phyloP scores from a whole-genome alignment of 2,888 invertebrate species.

The Hipparchia sbordonii region DNA sequence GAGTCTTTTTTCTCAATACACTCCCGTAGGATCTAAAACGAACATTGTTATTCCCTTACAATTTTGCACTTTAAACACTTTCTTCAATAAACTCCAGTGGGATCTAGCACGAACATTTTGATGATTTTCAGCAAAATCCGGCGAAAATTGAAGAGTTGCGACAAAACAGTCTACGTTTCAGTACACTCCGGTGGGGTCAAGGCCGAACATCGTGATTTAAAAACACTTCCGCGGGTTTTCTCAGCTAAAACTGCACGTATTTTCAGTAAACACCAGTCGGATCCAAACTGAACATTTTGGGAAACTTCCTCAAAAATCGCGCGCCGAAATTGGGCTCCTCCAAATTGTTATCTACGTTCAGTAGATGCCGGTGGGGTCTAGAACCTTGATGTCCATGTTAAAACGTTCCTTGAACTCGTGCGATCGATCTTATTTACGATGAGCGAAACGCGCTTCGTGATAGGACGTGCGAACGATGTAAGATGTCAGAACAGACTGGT shows the following conservation, averaged over 20 bases:
- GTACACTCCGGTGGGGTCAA: constrained; percentile 75
- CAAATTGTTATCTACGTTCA: constrained; percentile 49
- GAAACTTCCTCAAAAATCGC: constrained; percentile 25
- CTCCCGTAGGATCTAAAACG: constrained; percentile 74
- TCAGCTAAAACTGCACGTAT: constrained; percentile 20
- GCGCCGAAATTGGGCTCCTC: constrained; percentile 23
- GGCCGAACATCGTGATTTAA: constrained; percentile 46
- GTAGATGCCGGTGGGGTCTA: constrained; percentile 79
- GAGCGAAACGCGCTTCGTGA: constrained; percentile 53
- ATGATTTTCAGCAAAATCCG: constrained; percentile 36
- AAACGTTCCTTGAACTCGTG: constrained; percentile 59
- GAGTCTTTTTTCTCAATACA: constrained; percentile 60
- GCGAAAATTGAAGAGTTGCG: constrained; percentile 30
- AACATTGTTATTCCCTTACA: constrained; percentile 61
- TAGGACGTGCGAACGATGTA: constrained; percentile 61
- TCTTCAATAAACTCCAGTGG: constrained; percentile 72
- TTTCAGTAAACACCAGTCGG: constrained; percentile 43
- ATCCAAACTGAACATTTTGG: constrained; percentile 41
- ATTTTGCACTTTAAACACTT: constrained; percentile 43
- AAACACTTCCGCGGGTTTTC: constrained; percentile 23
- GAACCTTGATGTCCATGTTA: constrained; percentile 74
- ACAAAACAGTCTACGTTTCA: constrained; percentile 44
- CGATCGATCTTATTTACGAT: constrained; percentile 79
- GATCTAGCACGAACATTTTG: constrained; percentile 72
- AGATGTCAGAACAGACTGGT: constrained; percentile 67